phyloP scores from a whole-genome alignment of 2,888 invertebrate genomes.

The Phoenoteleia sp. region DNA sequence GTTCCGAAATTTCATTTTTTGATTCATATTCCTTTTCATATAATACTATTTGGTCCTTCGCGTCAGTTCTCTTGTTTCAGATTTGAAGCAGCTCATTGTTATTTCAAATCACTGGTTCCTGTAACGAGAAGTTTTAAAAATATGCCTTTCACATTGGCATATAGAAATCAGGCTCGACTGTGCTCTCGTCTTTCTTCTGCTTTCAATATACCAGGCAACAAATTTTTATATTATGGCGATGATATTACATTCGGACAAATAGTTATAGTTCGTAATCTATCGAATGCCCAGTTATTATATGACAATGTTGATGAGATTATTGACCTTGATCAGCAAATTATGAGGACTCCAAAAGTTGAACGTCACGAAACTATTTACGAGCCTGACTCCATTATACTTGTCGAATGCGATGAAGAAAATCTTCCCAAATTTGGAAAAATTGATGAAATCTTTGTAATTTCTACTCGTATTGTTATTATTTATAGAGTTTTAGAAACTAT shows the following conservation, averaged over 20 bases:
- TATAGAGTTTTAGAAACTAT: conserved; percentile 38
- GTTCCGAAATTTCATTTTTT: conserved; percentile 71
- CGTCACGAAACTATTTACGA: conserved; percentile 39
- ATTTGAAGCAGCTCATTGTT: conserved; percentile 69
- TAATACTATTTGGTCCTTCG: conserved; percentile 65
- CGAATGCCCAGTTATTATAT: conserved; percentile 11
- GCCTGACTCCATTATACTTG: conserved; percentile 45
- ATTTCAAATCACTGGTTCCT: conserved; percentile 59
- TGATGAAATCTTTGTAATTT: conserved; percentile 16
- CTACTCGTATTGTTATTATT: conserved; percentile 22
- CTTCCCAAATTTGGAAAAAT: conserved; percentile 12
- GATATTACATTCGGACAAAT: conserved; percentile 37
- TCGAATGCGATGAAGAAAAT: conserved; percentile 21
- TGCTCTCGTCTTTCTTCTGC: conserved; percentile 41
- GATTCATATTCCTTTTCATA: conserved; percentile 66
- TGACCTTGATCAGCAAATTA: background rate
- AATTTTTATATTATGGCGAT: conserved; percentile 58
- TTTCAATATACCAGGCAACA: conserved; percentile 10
- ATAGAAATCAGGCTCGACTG: conserved; percentile 50
- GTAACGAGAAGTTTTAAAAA: conserved; percentile 67
- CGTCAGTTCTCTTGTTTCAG: conserved; percentile 64
- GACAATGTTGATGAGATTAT: background rate
- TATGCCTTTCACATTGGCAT: conserved; percentile 51
- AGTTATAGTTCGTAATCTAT: conserved; percentile 25
- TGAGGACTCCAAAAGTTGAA: conserved; percentile 12